Percentiles rank a stretch among this genome's conserved stretches.
Evolutionary conservation across 2,797 vertebrate species (phyloP).

Genomic region (Arnoldichthys spilopterus): DNA sequence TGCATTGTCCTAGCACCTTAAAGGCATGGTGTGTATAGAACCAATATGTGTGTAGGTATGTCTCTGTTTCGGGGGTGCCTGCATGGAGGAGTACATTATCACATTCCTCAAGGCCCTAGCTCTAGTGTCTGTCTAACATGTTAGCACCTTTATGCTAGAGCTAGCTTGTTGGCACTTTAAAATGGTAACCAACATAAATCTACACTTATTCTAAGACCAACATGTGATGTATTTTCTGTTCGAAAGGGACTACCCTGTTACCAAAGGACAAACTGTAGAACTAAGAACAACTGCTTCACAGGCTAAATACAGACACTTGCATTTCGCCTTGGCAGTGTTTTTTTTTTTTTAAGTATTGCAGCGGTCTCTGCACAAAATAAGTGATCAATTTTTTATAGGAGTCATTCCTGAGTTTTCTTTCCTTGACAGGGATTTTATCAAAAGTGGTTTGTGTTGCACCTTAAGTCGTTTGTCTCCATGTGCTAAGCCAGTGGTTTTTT

Average conservation of each 20-base stretch:
- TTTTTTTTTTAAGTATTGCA: constrained; percentile 32
- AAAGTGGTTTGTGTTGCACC: constrained; percentile 24
- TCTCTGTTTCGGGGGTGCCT: constrained; percentile 53
- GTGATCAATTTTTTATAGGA: constrained; percentile 9
- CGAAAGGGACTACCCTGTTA: constrained; percentile 56
- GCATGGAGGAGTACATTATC: constrained; percentile 44
- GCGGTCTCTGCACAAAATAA: constrained; percentile 12
- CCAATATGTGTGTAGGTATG: constrained; percentile 11
- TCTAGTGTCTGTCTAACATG: constrained; percentile 48
- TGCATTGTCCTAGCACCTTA: constrained; percentile 51
- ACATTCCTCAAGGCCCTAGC: constrained; percentile 41
- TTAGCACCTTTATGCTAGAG: constrained; percentile 67
- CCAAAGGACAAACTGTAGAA: constrained; percentile 67
- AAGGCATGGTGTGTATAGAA: constrained; percentile 49
- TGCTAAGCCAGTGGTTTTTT: constrained; percentile 10
- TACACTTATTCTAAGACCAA: constrained; percentile 42
- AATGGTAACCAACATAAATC: constrained; percentile 54
- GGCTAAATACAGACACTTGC: constrained; percentile 33
- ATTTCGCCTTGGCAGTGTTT: constrained; percentile 17
- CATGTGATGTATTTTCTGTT: constrained; percentile 33
- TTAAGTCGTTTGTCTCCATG: constrained; percentile 13
- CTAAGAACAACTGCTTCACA: constrained; percentile 42
- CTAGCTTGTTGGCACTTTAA: constrained; percentile 76
- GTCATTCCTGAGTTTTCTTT: not conserved
- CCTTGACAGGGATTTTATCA: constrained; percentile 45